These are phyloP conservation scores for Lepus timidus DNA, from an alignment of 2,113 vertebrate genomes.

Conservation along the genomic window DNA sequence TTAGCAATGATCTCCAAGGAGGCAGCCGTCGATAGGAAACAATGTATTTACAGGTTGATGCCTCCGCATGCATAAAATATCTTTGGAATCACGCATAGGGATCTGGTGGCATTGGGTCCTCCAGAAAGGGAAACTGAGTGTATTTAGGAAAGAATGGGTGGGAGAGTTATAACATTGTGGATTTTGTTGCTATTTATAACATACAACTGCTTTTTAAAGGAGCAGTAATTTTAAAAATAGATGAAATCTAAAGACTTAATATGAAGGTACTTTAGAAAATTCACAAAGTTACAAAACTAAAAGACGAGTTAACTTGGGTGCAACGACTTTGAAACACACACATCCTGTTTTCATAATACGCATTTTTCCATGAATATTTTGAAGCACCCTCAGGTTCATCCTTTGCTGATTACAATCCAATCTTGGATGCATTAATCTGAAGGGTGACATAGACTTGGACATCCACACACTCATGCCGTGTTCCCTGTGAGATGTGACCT, in stretches of 20 bases:
- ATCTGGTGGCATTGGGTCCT: neutral
- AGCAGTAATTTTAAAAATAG: neutral
- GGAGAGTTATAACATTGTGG: neutral
- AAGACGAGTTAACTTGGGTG: too few species aligned
- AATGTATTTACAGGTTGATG: neutral
- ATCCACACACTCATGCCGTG: neutral
- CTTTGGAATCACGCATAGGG: too few species aligned
- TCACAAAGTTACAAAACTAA: too few species aligned
- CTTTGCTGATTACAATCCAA: neutral
- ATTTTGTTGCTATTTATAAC: neutral
- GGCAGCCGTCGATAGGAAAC: neutral
- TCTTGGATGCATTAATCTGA: neutral
- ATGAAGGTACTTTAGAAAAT: neutral
- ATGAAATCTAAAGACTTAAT: neutral
- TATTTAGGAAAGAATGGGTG: neutral
- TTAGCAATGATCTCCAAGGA: neutral
- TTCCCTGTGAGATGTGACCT: neutral
- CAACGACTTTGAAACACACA: too few species aligned
- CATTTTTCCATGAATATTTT: too few species aligned
- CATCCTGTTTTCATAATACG: too few species aligned
- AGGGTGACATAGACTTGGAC: neutral
- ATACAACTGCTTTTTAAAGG: neutral
- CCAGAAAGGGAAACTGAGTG: neutral
- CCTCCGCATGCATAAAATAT: fast-evolving
- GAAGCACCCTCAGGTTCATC: too few species aligned